phyloP scores from a whole-genome alignment of 2,888 invertebrate species.

The Cantharis rustica region DNA sequence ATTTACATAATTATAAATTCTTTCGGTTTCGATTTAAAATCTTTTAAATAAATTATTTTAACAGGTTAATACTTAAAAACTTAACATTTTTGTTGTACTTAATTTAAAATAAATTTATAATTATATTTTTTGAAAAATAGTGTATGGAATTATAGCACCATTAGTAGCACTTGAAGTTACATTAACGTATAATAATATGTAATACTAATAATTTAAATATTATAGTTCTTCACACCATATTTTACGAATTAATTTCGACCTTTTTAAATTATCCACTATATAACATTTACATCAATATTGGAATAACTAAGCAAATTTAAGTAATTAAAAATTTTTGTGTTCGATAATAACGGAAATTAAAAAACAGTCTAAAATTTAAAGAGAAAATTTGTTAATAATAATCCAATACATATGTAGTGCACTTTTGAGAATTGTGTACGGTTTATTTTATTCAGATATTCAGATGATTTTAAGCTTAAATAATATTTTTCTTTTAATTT shows the following conservation, averaged over 20 bases:
- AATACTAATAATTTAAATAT: background rate
- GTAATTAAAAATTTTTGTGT: background rate
- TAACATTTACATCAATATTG: background rate
- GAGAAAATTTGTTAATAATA: background rate
- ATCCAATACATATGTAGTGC: too few species aligned
- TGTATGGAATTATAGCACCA: background rate
- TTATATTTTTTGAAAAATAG: background rate
- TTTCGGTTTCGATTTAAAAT: background rate
- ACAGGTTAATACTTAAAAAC: background rate
- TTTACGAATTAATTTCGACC: background rate
- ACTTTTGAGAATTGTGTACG: background rate
- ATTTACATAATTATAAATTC: slow-evolving; percentile 1
- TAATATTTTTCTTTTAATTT: too few species aligned
- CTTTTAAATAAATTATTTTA: background rate
- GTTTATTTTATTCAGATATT: too few species aligned
- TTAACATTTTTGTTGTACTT: background rate
- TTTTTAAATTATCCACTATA: background rate
- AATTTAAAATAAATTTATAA: background rate
- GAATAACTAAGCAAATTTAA: background rate
- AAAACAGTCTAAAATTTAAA: background rate
- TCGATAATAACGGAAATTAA: background rate
- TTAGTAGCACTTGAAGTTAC: background rate
- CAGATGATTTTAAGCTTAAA: too few species aligned
- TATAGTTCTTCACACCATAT: background rate
- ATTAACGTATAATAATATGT: too few species aligned